phyloP scores from a whole-genome alignment of 2,797 vertebrate genomes.

The Phyllotis vaccarum region DNA sequence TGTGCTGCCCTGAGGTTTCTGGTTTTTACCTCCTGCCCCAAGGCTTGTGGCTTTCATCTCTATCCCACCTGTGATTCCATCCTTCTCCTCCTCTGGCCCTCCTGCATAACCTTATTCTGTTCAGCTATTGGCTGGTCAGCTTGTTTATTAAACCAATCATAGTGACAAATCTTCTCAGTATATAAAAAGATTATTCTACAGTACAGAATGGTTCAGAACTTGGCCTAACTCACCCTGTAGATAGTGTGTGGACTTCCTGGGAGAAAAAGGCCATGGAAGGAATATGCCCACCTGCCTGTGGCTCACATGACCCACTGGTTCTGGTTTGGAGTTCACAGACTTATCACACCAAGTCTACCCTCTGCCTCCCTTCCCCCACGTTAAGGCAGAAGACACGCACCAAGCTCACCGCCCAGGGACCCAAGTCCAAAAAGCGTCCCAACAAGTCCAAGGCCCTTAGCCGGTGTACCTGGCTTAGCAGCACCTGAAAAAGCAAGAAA shows the following conservation, averaged over 20 bases:
- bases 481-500: conserved; percentile 89
- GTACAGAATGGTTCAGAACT: background rate
- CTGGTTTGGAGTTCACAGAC: no score
- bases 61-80: no score
- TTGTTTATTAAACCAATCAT: background rate
- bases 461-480: conserved; percentile 98
- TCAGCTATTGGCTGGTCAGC: no score
- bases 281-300: background rate
- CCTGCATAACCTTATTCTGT: no score
- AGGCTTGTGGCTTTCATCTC: no score
- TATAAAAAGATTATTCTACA: background rate
- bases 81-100: no score
- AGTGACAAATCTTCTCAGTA: background rate
- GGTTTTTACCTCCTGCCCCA: no score
- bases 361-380: background rate
- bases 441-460: conserved; percentile 96
- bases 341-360: background rate
- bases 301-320: no score
- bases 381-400: conserved; percentile 84
- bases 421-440: conserved; percentile 97
- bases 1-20: no score
- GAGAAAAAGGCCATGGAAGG: accelerated
- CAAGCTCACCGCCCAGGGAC: conserved; percentile 99
- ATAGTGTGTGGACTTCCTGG: accelerated
- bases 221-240: no score